Base-by-base conservation (phyloP, 23 tunicate species). In the Trididemnum clinides region DNA sequence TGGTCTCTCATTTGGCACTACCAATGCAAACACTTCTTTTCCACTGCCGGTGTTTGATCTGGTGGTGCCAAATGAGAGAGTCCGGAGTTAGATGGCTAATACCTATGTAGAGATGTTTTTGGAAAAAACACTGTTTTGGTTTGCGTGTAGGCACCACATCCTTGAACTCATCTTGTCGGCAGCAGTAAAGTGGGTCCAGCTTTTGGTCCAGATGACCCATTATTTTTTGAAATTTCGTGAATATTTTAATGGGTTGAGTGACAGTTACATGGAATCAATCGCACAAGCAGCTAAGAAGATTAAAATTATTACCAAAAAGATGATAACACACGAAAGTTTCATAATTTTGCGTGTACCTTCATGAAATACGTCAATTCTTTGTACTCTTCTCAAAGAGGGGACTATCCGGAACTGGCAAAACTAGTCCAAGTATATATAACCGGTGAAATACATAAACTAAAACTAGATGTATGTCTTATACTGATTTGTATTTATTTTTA, bases 111-210 rank as follows among this genome's bases (percentile, higher is more conserved):
- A 73, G 29, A 36, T 73, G 31, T 73, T 73, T 38, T 37, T 73
- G 57, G 57, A 73, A 73, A 73, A 36, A 38, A 54, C 80, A 73
- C 28, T 73, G 7, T 73, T 73, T 38, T 73, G 80, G 80, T 73
- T 73, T 37, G 80, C 80, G 5, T 73, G 80, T 29, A 6, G 31
- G 37, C 76, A 69, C 37, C 76, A 69, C 76, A 31, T 69, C 21
- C 76, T 69, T 69, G 76, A 69, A 10, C 76, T 69, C 37, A 32
- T 31, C 76, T 69, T 69, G 7, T 73, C 57, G 25, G 80, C 57
- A 73, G 80, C 80, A 19, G 80, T 37, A 73, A 37, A 37, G 30
- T 36, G 5, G 80, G 80, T 37, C 80, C 57, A 73, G 38, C 80
- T 73, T 73, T 23, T 36, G 57, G 57, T 73, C 80, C 80, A 73